These are phyloP conservation scores for Nephotettix cincticeps DNA, from an alignment of 1,140 invertebrate species.

Conservation along the genomic window DNA sequence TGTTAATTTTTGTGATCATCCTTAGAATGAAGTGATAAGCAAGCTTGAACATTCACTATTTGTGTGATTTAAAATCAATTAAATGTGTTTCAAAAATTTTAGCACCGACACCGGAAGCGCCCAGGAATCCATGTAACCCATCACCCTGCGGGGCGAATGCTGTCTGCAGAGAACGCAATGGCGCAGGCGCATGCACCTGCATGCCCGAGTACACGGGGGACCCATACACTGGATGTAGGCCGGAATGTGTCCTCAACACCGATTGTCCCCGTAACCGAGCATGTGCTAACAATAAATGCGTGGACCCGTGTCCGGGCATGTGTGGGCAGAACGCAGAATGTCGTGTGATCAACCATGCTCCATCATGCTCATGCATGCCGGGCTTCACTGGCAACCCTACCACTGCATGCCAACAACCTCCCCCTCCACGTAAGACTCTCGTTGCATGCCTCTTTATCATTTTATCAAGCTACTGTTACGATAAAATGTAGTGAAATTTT, in stretches of 20 bases:
- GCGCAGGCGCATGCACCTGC: slow-evolving; percentile 73
- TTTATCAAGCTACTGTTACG: slow-evolving; percentile 12
- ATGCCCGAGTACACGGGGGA: slow-evolving; percentile 78
- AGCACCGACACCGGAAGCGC: slow-evolving; percentile 31
- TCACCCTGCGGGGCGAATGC: slow-evolving; percentile 76
- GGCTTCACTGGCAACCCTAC: slow-evolving; percentile 72
- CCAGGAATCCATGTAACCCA: slow-evolving; percentile 63
- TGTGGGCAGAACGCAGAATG: slow-evolving; percentile 73
- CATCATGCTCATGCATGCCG: slow-evolving; percentile 67
- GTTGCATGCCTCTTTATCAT: slow-evolving; percentile 4
- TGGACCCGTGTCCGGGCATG: slow-evolving; percentile 66
- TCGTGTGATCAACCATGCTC: slow-evolving; percentile 70
- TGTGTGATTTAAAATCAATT: slow-evolving; percentile 45
- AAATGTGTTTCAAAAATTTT: not conserved
- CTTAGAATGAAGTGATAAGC: too few species aligned
- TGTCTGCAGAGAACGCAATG: slow-evolving; percentile 65
- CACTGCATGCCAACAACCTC: slow-evolving; percentile 51
- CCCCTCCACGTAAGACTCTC: slow-evolving; percentile 34
- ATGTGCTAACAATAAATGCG: slow-evolving; percentile 68
- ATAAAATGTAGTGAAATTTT: too few species aligned
- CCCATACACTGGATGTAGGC: slow-evolving; percentile 63
- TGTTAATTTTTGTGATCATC: too few species aligned
- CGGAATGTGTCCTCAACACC: slow-evolving; percentile 66
- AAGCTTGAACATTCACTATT: too few species aligned
- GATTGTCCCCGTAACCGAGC: slow-evolving; percentile 70